Evolutionary conservation across 1,140 invertebrate species (phyloP).

Genomic region (Notospermus geniculatus): DNA sequence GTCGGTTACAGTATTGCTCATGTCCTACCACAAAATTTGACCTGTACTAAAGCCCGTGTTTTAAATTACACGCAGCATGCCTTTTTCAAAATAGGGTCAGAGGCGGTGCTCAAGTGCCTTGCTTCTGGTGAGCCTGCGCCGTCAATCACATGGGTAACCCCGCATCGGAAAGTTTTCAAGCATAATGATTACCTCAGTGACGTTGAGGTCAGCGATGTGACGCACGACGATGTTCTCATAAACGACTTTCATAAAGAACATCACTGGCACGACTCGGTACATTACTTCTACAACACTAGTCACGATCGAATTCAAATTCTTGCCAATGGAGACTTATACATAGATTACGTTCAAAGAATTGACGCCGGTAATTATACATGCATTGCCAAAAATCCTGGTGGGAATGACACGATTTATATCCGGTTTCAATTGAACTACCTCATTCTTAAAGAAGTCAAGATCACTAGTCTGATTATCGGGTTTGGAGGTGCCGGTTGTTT

Average conservation of each 20-base stretch:
- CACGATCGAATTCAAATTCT: slow-evolving; percentile 54
- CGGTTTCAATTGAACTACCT: slow-evolving; percentile 32
- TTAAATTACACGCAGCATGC: slow-evolving; percentile 24
- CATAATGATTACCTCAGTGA: slow-evolving; percentile 66
- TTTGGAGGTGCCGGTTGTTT: slow-evolving; percentile 74
- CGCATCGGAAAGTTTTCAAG: slow-evolving; percentile 57
- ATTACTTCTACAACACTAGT: slow-evolving; percentile 25
- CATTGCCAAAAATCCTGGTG: slow-evolving; percentile 77
- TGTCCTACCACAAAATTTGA: slow-evolving; percentile 43
- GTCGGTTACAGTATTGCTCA: not conserved
- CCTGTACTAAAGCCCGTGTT: slow-evolving; percentile 33
- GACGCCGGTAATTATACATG: slow-evolving; percentile 88
- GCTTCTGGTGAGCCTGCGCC: slow-evolving; percentile 74
- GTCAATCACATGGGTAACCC: slow-evolving; percentile 83
- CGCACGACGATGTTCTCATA: not conserved
- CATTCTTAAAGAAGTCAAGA: slow-evolving; percentile 72
- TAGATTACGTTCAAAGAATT: slow-evolving; percentile 66
- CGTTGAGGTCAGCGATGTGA: not conserved
- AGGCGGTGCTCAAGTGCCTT: slow-evolving; percentile 73
- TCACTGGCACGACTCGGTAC: slow-evolving; percentile 29
- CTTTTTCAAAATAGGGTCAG: slow-evolving; percentile 49
- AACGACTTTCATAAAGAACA: slow-evolving; percentile 25
- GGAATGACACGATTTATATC: slow-evolving; percentile 62
- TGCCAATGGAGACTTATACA: slow-evolving; percentile 68
- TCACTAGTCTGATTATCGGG: slow-evolving; percentile 79